Base-by-base conservation (phyloP, 2,113 vertebrate genomes). In the Varanus salvator region DNA sequence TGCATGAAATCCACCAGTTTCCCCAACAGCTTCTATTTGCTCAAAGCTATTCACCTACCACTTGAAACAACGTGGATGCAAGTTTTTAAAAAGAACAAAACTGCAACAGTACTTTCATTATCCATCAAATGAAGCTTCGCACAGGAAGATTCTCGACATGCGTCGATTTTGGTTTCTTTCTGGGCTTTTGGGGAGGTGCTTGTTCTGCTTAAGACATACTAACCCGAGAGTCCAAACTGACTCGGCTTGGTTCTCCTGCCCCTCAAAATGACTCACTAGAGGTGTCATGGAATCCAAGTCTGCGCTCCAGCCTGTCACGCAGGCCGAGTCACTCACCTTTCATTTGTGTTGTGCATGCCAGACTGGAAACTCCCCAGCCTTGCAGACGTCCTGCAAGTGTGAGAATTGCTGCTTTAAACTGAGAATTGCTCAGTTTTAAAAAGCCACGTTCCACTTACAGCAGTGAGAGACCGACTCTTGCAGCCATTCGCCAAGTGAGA, bases 331-430 rank as follows among this genome's bases (percentile, higher is more conserved):
- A 52, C 38, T 48, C 29, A 60, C 50, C 48, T 69, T 85, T 90
- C 60, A 71, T 44, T 90, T 87, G 71, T 80, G 48, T 85, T 71
- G 57, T 68, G 12, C 64, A 29, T 27, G 38, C 83, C 80, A 85
- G 64, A 54, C 44, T 69, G 83, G n/a, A 85, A 85, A 80, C 66
- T 80, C 88, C 66, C 74, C 31, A 78, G 72, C 6, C n/a, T 69
- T 57, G 80, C 57, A 57, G 84, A 85, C 71, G 75, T 44, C 74
- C n/a, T 60, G 52, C 44, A 85, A 68, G 48, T 29, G 31, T 44
- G 64, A 69, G 75, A 89, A 69, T 50, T n/a, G 29, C 15, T 9
- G 25, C 12, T 23, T 68, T 38, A 31, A 60, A 23, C 14, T 83
- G 66, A n/a, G 87, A n/a, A n/a, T n/a, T n/a, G n/a, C n/a, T n/a